Percentiles rank a stretch among this genome's conserved stretches.
Conservation (phyloP, 2,113 vertebrate species). For the Chlorodrepanis virens region DNA sequence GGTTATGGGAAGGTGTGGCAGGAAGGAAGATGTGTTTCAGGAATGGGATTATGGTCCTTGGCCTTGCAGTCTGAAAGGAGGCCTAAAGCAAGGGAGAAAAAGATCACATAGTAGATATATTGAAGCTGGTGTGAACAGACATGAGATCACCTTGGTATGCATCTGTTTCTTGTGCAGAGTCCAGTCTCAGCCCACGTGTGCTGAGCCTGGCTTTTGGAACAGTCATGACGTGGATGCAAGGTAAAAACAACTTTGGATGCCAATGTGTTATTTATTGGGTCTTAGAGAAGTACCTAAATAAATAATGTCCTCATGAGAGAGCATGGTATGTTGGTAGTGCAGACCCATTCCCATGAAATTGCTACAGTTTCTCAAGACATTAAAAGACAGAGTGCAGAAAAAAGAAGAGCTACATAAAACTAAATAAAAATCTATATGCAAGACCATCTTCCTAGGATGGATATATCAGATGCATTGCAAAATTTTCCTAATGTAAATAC, state of each 20-base stretch:
- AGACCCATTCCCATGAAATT: neutral
- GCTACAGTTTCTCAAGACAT: neutral
- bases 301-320: neutral
- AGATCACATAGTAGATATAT: no score
- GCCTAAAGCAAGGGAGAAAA: neutral
- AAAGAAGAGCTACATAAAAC: neutral
- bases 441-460: neutral
- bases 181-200: rapidly evolving
- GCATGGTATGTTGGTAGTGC: neutral
- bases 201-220: neutral
- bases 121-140: neutral
- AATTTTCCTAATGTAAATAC: neutral
- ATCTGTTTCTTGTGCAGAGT: neutral
- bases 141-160: neutral
- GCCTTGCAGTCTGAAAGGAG: neutral
- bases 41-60: neutral
- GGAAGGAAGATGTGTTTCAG: neutral
- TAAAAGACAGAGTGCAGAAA: neutral
- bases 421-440: neutral
- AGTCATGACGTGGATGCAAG: neutral
- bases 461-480: neutral
- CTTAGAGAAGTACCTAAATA: neutral
- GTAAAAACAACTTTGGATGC: neutral
- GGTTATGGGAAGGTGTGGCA: neutral
- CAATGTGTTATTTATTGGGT: neutral